Evolutionary conservation across 2,113 vertebrate genomes (phyloP).

Genomic region (Pelvicachromis taeniatus): DNA sequence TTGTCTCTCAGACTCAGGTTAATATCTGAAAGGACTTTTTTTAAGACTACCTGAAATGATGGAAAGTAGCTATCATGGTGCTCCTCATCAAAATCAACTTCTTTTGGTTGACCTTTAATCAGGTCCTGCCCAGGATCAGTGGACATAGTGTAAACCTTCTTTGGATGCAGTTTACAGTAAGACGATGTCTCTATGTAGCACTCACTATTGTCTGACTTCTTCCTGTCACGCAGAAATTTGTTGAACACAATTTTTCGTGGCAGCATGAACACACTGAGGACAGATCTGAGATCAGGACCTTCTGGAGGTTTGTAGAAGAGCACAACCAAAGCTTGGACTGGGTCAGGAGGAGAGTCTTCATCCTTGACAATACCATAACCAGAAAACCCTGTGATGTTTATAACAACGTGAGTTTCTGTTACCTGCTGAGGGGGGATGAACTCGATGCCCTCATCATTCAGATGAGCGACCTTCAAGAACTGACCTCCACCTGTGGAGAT

Average conservation of each 20-base stretch:
- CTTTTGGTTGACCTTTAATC: no score
- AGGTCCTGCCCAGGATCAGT: fast-evolving
- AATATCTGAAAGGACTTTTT: background rate
- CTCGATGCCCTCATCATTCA: no score
- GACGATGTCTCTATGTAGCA: background rate
- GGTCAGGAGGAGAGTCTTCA: background rate
- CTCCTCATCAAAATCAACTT: no score
- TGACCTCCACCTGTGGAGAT: no score
- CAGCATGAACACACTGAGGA: background rate
- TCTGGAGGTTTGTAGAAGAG: background rate
- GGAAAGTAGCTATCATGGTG: no score
- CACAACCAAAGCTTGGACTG: background rate
- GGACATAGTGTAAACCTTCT: background rate
- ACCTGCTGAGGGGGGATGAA: no score
- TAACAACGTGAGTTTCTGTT: background rate
- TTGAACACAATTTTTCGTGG: background rate
- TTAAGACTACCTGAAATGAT: background rate
- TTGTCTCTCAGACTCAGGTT: background rate
- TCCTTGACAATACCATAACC: background rate
- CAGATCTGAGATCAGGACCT: fast-evolving
- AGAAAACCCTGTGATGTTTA: background rate
- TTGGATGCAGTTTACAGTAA: background rate
- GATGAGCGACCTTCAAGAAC: no score
- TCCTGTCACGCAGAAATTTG: background rate
- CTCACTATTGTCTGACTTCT: background rate